Evolutionary conservation across 2,113 vertebrate genomes (phyloP), one percentile per base, ranked within the genome.

Genomic region (Percopsis transmontana): DNA sequence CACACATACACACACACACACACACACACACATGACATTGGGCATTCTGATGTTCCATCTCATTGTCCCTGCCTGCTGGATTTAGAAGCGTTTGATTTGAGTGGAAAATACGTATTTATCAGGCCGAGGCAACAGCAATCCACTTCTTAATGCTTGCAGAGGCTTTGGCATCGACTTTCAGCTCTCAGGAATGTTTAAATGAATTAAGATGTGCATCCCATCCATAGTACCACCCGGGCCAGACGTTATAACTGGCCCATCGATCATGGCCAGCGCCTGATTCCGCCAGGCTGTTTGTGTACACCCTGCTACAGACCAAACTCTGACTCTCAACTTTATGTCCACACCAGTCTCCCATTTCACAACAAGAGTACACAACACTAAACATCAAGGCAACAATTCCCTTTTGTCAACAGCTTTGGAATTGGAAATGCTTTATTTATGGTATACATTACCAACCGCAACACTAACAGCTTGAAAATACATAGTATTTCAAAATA

Each of bases 31-130:
- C 0, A 51, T n/a, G 15, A 12, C 13, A 1, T 19, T 6, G 18
- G 18, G 11, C 48, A 20, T n/a, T 23, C 59, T 23, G 16, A 18
- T 48, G 7, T 48, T 7, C 15, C 33, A 40, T 66, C 48, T 39
- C 19, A 10, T 72, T 64, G 58, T 21, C 9, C n/a, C 27, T 14
- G 13, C 21, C 39, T 38, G 0, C 0, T 41, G 38, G 52, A 67
- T 39, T 73, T 27, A 23, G 19, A 51, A 53, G 51, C 23, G 1
- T 69, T 74, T 73, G 9, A 75, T 33, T 40, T 9, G 20, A 4
- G 1, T 42, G 54, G 65, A 69, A 65, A 60, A 64, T 65, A 56
- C 54, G 66, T 58, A 47, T 60, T 24, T 38, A 69, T 74, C 51
- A 57, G 24, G 10, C 18, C 50, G 9, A 73, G 24, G 2, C 51